These are phyloP conservation scores for Strigops habroptila DNA, from an alignment of 2,113 vertebrate species.

Conservation along the genomic window DNA sequence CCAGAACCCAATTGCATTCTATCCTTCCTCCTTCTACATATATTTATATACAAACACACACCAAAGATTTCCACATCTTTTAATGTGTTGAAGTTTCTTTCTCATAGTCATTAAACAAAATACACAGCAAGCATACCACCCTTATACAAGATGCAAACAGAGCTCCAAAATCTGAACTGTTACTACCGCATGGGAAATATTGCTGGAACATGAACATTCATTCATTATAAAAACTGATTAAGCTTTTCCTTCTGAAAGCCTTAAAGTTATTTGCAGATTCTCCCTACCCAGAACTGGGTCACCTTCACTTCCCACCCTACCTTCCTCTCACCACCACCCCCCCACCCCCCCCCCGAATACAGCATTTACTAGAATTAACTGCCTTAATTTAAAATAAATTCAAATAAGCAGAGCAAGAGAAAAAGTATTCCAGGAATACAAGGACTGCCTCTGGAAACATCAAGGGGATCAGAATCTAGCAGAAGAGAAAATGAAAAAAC, in stretches of 20 bases:
- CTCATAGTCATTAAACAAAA: background rate
- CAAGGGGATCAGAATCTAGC: background rate
- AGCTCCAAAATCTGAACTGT: background rate
- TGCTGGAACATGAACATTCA: background rate
- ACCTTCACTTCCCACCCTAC: background rate
- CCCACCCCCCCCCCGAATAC: background rate
- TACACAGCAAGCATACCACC: background rate
- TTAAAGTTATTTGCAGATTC: conserved; percentile 14
- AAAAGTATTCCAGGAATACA: background rate
- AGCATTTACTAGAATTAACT: conserved; percentile 15
- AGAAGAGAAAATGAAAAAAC: background rate
- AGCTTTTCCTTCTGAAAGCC: conserved; percentile 26
- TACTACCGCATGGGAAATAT: background rate
- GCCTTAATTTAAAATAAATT: background rate
- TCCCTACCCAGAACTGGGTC: background rate
- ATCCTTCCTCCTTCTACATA: background rate
- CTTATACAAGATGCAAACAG: background rate
- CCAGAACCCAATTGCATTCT: background rate
- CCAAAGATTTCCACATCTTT: background rate
- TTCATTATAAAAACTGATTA: conserved; percentile 37
- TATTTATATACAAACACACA: background rate
- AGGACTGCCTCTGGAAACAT: background rate
- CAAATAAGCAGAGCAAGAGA: background rate
- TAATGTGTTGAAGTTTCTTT: background rate
- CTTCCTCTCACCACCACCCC: background rate